phyloP scores from a whole-genome alignment of 1,140 invertebrate genomes.

The Ostrea denselamellosa region DNA sequence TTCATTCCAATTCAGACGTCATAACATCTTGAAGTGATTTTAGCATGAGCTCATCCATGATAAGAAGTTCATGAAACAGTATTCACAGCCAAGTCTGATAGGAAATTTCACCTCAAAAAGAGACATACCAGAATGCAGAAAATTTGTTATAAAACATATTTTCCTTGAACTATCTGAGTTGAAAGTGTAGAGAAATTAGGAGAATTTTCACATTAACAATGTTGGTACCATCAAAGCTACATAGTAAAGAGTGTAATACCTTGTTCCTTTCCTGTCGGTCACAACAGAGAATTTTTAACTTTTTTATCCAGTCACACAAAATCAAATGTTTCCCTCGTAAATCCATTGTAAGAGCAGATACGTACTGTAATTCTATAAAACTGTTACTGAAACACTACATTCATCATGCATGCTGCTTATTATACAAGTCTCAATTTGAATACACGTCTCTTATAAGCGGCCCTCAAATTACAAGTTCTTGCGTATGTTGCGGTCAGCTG shows the following conservation, averaged over 20 bases:
- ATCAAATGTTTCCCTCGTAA: slow-evolving; percentile 2
- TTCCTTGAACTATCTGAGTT: not conserved
- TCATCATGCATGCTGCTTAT: not conserved
- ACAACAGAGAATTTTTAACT: not conserved
- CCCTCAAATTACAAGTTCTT: slow-evolving; percentile 10
- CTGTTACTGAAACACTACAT: not conserved
- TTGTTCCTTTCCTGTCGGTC: not conserved
- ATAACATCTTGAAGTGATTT: not conserved
- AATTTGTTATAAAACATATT: not conserved
- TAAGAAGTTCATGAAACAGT: too few species aligned
- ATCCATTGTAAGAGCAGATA: not conserved
- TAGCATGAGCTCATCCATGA: too few species aligned
- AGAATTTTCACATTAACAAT: too few species aligned
- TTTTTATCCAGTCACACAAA: slow-evolving; percentile 15
- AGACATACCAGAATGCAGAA: not conserved
- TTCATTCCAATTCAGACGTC: too few species aligned
- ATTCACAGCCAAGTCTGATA: too few species aligned
- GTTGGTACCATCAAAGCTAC: not conserved
- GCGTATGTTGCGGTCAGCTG: slow-evolving; percentile 13
- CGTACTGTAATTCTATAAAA: not conserved
- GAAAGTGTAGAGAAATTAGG: too few species aligned
- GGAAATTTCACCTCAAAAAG: too few species aligned
- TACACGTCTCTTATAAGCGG: not conserved
- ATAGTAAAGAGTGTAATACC: not conserved
- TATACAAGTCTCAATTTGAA: not conserved